Conservation (phyloP, 2,113 vertebrate genomes). For the Aptenodytes patagonicus region DNA sequence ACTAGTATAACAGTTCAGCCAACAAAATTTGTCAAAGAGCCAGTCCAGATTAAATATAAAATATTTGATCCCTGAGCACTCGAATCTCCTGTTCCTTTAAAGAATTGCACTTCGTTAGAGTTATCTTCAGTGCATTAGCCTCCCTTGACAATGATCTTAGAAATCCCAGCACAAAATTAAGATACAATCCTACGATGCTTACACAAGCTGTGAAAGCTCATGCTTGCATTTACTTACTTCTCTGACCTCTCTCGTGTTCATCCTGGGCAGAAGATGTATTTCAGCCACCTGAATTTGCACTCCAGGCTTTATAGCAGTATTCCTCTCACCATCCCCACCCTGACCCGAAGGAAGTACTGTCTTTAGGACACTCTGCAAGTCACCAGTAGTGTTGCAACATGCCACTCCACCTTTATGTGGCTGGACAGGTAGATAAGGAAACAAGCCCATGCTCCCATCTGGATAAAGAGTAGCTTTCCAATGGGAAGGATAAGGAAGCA, state of each 20-base stretch:
- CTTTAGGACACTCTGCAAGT: not conserved
- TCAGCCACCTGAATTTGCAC: not conserved
- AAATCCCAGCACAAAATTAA: conserved; percentile 1
- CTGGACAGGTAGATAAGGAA: not conserved
- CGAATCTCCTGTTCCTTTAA: not conserved
- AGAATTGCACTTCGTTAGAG: not conserved
- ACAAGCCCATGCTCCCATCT: not conserved
- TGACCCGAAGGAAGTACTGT: not conserved
- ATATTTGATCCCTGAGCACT: not conserved
- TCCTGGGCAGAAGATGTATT: not conserved
- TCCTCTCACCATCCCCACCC: not conserved
- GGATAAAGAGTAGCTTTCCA: not conserved
- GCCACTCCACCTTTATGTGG: not conserved
- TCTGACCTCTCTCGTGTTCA: not conserved
- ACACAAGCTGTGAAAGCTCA: not conserved
- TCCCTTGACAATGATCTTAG: not conserved
- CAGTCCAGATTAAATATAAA: not conserved
- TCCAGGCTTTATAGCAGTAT: not conserved
- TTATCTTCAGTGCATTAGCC: not conserved
- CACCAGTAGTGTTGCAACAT: not conserved
- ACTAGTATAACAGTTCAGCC: not conserved
- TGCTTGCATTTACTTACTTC: not conserved
- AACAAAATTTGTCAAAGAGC: not conserved
- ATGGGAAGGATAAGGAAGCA: not conserved
- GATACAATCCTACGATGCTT: not conserved